A percentile compares a stretch with the other conserved stretches of the same genome.
These are phyloP conservation scores for Anastrepha obliqua DNA, from an alignment of 1,140 invertebrate genomes.

Conservation along the genomic window DNA sequence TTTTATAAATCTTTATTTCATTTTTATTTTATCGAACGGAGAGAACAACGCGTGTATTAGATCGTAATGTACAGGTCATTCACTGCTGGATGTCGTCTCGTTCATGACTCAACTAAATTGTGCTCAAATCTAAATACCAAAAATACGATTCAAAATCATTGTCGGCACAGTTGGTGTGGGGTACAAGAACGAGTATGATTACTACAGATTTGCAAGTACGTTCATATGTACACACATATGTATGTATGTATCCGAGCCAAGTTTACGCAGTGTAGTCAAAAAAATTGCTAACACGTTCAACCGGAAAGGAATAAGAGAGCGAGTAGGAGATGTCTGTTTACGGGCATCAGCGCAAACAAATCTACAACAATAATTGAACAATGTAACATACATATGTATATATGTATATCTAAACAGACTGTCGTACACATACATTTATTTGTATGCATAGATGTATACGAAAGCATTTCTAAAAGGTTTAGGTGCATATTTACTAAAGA, in stretches of 20 bases:
- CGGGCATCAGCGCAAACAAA: conserved; percentile 64
- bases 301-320: conserved; percentile 21
- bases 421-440: background rate
- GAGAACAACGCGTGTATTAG: conserved; percentile 68
- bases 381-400: background rate
- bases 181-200: background rate
- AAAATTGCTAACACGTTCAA: conserved; percentile 39
- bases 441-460: background rate
- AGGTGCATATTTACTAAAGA: background rate
- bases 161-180: background rate
- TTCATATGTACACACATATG: background rate
- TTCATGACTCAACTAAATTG: conserved; percentile 51
- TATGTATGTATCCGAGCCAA: background rate
- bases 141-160: conserved; percentile 29
- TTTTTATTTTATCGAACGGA: background rate
- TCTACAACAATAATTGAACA: background rate
- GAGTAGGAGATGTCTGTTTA: conserved; percentile 64
- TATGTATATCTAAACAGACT: background rate
- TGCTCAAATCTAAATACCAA: conserved; percentile 53
- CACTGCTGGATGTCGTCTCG: conserved; percentile 62
- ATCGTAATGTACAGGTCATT: conserved; percentile 72
- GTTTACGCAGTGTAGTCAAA: conserved; percentile 8
- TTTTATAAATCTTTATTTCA: background rate
- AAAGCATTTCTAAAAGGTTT: background rate
- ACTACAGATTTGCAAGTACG: background rate